Base-by-base conservation (phyloP, 2,888 invertebrate species). In the Trilocha varians region DNA sequence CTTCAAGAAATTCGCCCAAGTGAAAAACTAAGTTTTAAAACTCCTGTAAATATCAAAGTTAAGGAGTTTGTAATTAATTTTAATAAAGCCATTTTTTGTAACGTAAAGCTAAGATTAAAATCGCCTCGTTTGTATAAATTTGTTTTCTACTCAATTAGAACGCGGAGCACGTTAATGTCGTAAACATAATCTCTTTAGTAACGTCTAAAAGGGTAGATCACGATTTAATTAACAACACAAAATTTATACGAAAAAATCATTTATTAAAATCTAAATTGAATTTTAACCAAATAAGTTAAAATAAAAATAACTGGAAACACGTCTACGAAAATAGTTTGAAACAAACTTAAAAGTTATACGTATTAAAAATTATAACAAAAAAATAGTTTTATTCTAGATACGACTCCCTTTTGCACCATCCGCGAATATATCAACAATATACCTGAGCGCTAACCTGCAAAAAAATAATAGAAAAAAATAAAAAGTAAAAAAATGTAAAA, bases 401-500 rank as follows among this genome's bases (percentile, higher is more conserved):
- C 4, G 33, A 9, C 32, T 44, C 35, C 34, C 32, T 14, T 38
- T 43, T 32, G 39, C 33, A 32, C 16, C 39, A 16, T 34, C 34
- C 36, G 39, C 36, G 14, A 42, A 42, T 18, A 13, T 38, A 38
- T 9, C 32, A 15, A 33, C 14, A 36, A 39, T 38, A 25, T 38
- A 34, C 34, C 38, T 32, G 34, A 36, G 41, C 39, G 32, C 36
- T 39, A 25, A 44, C 38, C 44, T 44, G 44, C n/a, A 45, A 45
- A 40, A 16, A 42, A 38, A 42, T 38, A 36, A 32, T 38, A 39
- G 48, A 52, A 54, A 46, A 53, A 51, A 56, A 57, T 42, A 54
- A 56, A 53, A 39, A 39, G 14, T 5, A 16, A 36, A 34, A 17
- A 34, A 34, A 6, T 13, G n/a, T 13, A n/a, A 34, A 34, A 34